Conservation (phyloP, 2,888 invertebrate species). For the Trachelus troglodyta region DNA sequence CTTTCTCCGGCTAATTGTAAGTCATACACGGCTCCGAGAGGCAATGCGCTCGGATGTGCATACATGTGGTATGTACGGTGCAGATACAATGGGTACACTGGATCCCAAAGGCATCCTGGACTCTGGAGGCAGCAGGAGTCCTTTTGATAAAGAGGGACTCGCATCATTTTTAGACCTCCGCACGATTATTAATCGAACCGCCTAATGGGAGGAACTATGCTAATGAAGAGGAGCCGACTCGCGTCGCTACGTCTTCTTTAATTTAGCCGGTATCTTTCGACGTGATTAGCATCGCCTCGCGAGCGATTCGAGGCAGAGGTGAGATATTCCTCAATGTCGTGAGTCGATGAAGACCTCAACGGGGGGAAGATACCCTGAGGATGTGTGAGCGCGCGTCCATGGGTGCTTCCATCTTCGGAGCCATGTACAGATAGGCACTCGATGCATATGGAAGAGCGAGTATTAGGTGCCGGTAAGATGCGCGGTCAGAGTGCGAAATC, state of each 20-base stretch:
- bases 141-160: conserved; percentile 42
- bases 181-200: conserved; percentile 47
- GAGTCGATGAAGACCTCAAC: conserved; percentile 56
- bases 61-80: no score
- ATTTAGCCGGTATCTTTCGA: conserved; percentile 20
- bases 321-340: conserved; percentile 59
- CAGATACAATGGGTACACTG: not conserved
- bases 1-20: not conserved
- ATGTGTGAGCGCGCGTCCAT: not conserved
- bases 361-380: conserved; percentile 17
- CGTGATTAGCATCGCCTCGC: conserved; percentile 44
- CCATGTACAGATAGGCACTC: not conserved
- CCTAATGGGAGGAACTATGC: conserved; percentile 49
- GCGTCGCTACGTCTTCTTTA: conserved; percentile 37
- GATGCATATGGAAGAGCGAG: not conserved
- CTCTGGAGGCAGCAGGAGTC: not conserved
- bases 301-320: conserved; percentile 51
- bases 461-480: conserved; percentile 10
- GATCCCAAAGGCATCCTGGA: not conserved
- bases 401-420: not conserved
- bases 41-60: no score
- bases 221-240: conserved; percentile 39
- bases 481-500: conserved; percentile 47
- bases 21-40: not conserved
- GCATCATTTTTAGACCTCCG: conserved; percentile 40